phyloP scores from a whole-genome alignment of 2,113 vertebrate species.

The Pseudopipra pipra region DNA sequence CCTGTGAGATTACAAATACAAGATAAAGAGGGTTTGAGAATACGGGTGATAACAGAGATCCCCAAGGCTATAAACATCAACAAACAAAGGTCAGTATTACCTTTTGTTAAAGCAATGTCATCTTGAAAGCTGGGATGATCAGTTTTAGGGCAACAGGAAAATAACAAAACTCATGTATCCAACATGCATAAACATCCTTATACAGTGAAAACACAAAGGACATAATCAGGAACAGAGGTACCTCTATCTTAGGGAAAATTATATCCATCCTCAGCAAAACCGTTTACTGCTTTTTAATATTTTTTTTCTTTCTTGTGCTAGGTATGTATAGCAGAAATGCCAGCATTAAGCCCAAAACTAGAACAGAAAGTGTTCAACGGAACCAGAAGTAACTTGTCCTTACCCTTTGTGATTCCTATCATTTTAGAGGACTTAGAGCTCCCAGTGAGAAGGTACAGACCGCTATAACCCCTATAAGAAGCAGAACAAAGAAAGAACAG shows the following conservation, averaged over 20 bases:
- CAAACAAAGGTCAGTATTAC: neutral
- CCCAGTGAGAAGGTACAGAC: neutral
- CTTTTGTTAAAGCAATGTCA: neutral
- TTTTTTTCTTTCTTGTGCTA: neutral
- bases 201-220: neutral
- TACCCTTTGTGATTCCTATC: neutral
- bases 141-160: neutral
- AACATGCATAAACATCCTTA: neutral
- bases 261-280: fast-evolving
- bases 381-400: neutral
- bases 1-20: neutral
- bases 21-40: neutral
- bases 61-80: neutral
- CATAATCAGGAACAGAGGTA: neutral
- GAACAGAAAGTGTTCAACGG: neutral
- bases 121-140: neutral
- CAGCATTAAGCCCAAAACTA: neutral
- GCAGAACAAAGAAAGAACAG: neutral
- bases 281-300: neutral
- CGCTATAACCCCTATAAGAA: neutral
- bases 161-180: neutral
- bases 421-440: neutral
- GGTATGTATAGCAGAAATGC: neutral
- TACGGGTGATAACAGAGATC: neutral
- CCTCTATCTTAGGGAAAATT: neutral